phyloP scores from a whole-genome alignment of 1,140 invertebrate species.

The Amphibalanus amphitrite region DNA sequence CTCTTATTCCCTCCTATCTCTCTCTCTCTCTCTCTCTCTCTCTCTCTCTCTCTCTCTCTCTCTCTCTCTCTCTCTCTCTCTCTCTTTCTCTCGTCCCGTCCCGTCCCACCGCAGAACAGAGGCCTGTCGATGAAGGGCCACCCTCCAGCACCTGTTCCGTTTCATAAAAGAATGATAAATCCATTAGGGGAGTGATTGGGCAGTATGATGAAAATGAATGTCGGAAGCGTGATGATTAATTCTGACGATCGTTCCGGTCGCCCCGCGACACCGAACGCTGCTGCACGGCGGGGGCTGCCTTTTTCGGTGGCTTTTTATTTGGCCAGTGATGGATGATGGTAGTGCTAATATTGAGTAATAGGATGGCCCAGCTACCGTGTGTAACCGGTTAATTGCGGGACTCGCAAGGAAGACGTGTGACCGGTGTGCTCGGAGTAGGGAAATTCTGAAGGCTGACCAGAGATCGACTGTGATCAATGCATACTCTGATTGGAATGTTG shows the following conservation, averaged over 20 bases:
- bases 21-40: no score
- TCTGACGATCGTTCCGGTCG: background rate
- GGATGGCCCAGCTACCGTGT: background rate
- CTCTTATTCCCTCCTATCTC: no score
- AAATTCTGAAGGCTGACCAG: no score
- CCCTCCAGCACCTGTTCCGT: background rate
- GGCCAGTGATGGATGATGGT: background rate
- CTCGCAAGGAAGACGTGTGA: no score
- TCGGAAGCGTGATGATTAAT: background rate
- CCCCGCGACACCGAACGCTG: background rate
- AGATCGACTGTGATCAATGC: no score
- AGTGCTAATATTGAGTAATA: background rate
- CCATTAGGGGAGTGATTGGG: slow-evolving; percentile 1
- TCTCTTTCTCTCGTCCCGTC: no score
- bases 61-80: no score
- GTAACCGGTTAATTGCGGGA: background rate
- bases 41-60: no score
- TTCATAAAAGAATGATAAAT: slow-evolving; percentile 2
- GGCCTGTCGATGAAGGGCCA: background rate
- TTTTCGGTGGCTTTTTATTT: background rate
- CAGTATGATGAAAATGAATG: background rate
- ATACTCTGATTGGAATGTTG: no score
- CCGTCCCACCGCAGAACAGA: background rate
- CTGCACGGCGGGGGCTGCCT: background rate
- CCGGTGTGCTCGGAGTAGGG: no score